Evolutionary conservation across 2,113 vertebrate genomes (phyloP).

Genomic region (Hystrix brachyura): DNA sequence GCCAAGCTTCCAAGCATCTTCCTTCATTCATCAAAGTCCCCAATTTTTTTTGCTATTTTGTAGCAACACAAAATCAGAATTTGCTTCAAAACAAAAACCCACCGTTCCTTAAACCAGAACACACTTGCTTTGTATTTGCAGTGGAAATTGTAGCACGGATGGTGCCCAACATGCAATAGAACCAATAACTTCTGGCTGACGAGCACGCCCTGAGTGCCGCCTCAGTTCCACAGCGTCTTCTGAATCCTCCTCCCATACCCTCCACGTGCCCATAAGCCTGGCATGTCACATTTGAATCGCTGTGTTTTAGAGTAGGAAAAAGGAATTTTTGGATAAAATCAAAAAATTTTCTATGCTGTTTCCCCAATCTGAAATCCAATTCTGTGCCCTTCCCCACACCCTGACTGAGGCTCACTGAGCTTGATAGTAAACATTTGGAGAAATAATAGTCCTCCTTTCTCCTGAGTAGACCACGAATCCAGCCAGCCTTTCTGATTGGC

Average conservation of each 20-base stretch:
- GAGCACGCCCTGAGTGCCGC: fast-evolving
- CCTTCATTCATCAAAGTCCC: neutral
- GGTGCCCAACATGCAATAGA: fast-evolving
- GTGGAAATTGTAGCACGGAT: neutral
- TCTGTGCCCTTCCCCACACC: neutral
- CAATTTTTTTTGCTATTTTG: neutral
- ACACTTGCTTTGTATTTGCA: neutral
- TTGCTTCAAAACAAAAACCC: conserved; percentile 47
- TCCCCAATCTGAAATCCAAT: neutral
- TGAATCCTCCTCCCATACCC: neutral
- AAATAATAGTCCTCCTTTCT: neutral
- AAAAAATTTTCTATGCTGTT: neutral
- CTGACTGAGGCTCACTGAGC: neutral
- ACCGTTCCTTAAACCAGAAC: neutral
- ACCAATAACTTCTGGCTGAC: neutral
- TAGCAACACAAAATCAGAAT: conserved; percentile 45
- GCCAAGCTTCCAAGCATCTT: neutral
- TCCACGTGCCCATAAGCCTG: neutral
- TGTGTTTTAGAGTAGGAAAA: neutral
- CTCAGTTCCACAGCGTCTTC: neutral
- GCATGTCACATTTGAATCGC: neutral
- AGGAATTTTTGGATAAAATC: neutral
- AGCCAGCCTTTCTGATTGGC: neutral
- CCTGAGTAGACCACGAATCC: neutral
- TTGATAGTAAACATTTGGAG: neutral